Evolutionary conservation across 2,113 vertebrate species (phyloP).

Genomic region (Poicephalus gulielmi): DNA sequence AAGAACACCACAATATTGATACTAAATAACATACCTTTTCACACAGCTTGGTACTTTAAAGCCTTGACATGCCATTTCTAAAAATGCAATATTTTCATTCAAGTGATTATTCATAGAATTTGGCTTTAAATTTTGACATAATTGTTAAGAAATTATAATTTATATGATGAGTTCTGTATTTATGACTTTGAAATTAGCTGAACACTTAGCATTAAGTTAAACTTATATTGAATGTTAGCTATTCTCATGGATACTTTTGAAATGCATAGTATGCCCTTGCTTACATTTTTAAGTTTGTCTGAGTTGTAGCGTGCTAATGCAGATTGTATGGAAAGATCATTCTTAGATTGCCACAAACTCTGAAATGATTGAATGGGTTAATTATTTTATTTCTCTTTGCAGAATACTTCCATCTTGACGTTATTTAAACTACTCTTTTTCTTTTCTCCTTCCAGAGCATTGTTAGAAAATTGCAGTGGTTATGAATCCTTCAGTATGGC

Average conservation of each 20-base stretch:
- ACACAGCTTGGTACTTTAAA: neutral
- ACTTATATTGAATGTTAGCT: neutral
- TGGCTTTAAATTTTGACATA: neutral
- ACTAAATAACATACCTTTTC: neutral
- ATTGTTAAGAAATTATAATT: neutral
- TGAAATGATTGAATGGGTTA: neutral
- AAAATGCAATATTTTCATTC: neutral
- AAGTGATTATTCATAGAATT: neutral
- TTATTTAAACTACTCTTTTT: neutral
- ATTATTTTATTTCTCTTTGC: neutral
- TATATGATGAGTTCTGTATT: neutral
- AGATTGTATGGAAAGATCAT: neutral
- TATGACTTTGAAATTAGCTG: neutral
- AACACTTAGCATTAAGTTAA: neutral
- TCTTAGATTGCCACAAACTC: neutral
- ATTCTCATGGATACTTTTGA: neutral
- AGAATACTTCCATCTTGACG: neutral
- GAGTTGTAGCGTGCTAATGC: neutral
- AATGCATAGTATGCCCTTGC: neutral
- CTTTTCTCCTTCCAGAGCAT: neutral
- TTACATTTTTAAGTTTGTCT: neutral
- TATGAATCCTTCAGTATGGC: slow-evolving; percentile 25
- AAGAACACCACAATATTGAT: accelerated
- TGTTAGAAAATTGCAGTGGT: neutral
- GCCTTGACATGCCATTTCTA: neutral